phyloP scores from a whole-genome alignment of 2,888 invertebrate species.

The Doris montereyensis region DNA sequence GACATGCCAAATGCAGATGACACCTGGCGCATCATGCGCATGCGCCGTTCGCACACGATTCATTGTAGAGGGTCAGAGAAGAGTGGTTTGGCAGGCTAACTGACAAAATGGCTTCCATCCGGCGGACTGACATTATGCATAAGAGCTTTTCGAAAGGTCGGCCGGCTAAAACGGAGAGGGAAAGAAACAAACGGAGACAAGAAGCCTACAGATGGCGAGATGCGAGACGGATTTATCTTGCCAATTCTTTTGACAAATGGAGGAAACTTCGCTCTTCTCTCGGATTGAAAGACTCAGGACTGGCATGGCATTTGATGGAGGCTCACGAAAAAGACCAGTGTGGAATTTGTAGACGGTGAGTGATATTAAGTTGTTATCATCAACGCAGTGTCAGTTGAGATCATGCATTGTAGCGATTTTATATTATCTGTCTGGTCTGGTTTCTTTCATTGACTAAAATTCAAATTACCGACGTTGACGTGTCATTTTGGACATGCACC shows the following conservation, averaged over 20 bases:
- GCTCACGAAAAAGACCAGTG: slow-evolving; percentile 49
- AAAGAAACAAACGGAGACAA: slow-evolving; percentile 45
- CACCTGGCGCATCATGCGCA: slow-evolving; percentile 33
- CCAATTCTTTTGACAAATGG: slow-evolving; percentile 49
- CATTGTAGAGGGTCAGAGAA: background rate
- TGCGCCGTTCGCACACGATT: slow-evolving; percentile 28
- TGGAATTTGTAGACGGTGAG: slow-evolving; percentile 45
- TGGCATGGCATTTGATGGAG: slow-evolving; percentile 54
- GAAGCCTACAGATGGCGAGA: slow-evolving; percentile 48
- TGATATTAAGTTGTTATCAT: too few species aligned
- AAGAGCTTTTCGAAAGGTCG: slow-evolving; percentile 43
- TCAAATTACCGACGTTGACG: slow-evolving; percentile 35
- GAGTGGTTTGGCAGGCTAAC: slow-evolving; percentile 14
- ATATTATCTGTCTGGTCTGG: too few species aligned
- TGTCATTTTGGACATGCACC: slow-evolving; percentile 23
- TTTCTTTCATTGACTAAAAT: too few species aligned
- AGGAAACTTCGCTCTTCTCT: slow-evolving; percentile 46
- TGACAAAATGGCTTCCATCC: slow-evolving; percentile 49
- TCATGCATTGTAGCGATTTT: too few species aligned
- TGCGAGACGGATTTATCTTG: slow-evolving; percentile 47
- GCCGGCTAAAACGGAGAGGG: slow-evolving; percentile 44
- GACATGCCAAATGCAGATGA: slow-evolving; percentile 33
- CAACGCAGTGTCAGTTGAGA: too few species aligned
- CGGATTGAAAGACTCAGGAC: slow-evolving; percentile 49
- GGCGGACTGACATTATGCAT: slow-evolving; percentile 44